Base-by-base conservation (phyloP, 1,140 invertebrate species). In the Pinna nobilis region DNA sequence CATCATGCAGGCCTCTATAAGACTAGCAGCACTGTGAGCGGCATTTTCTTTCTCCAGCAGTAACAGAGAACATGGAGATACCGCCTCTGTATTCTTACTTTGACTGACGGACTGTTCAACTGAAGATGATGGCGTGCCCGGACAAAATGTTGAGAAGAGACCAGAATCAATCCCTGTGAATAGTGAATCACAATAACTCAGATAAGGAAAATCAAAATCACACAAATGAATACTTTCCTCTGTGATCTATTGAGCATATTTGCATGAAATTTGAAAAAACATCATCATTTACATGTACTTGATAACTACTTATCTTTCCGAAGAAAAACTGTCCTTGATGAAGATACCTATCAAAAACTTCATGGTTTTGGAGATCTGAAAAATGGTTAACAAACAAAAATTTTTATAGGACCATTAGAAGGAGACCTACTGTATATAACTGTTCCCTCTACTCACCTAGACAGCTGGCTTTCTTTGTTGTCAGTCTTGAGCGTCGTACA, bases 1-100 rank as follows among this genome's bases (percentile, higher is more conserved):
- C 1, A 84, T 78, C 81, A 86, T 87, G 70, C 85, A 80, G 23
- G 84, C 82, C 53, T 87, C 86, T 35, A 86, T 79, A 11, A 88
- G 76, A 74, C 84, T 85, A 23, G 82, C 76, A 15, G 82, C 78
- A 65, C 78, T 79, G 64, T 88, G 86, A 18, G 78, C 63, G n/a
- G 84, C 84, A 75, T 88, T 88, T 70, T 88, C 87, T 63, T 86
- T 86, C 35, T 81, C 57, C 33, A 87, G 70, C 51, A 84, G 68
- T 30, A 88, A 49, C 9, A 88, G 57, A 1, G 82, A 83, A 32
- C 76, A 80, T 15, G 87, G 86, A 44, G 71, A 67, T 20, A 47
- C 61, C 18, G 79, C 76, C 47, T 82, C 78, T 23, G 49, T 51
- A 41, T 79, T 76, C 50, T 74, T 77, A 25, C 49, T 71, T n/a